These are phyloP conservation scores for Diaphora mendica DNA, from an alignment of 2,888 invertebrate species.

Conservation along the genomic window DNA sequence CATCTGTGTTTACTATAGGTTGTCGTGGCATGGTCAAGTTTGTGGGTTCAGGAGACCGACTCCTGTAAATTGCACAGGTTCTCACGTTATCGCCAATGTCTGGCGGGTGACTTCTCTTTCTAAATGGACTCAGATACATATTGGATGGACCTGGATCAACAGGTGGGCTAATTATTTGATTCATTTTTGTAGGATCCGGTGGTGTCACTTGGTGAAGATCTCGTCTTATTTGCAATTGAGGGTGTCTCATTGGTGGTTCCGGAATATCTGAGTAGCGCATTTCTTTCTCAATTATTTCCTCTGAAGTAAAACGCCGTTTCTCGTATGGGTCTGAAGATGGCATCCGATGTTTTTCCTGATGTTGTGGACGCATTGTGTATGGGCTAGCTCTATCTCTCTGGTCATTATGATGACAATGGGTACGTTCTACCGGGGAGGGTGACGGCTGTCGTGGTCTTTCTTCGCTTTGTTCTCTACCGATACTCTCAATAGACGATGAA, in stretches of 20 bases:
- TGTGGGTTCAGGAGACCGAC: constrained; percentile 82
- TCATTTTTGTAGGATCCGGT: constrained; percentile 73
- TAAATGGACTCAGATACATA: constrained; percentile 83
- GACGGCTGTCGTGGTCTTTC: constrained; percentile 74
- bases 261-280: constrained; percentile 81
- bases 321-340: constrained; percentile 74
- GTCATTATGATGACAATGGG: constrained; percentile 90
- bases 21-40: constrained; percentile 81
- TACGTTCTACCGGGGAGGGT: constrained; percentile 84
- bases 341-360: constrained; percentile 81
- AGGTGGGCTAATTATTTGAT: constrained; percentile 76
- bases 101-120: constrained; percentile 86
- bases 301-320: constrained; percentile 79
- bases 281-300: constrained; percentile 81
- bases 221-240: constrained; percentile 91
- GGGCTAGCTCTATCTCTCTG: constrained; percentile 86
- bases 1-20: constrained; percentile 66
- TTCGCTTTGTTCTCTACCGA: constrained; percentile 79
- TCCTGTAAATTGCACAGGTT: constrained; percentile 76
- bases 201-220: constrained; percentile 89
- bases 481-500: constrained; percentile 83
- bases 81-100: constrained; percentile 80
- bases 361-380: constrained; percentile 92
- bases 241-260: constrained; percentile 80
- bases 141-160: constrained; percentile 80